Conservation (phyloP, 2,888 invertebrate genomes). For the Cloeon dipterum region DNA sequence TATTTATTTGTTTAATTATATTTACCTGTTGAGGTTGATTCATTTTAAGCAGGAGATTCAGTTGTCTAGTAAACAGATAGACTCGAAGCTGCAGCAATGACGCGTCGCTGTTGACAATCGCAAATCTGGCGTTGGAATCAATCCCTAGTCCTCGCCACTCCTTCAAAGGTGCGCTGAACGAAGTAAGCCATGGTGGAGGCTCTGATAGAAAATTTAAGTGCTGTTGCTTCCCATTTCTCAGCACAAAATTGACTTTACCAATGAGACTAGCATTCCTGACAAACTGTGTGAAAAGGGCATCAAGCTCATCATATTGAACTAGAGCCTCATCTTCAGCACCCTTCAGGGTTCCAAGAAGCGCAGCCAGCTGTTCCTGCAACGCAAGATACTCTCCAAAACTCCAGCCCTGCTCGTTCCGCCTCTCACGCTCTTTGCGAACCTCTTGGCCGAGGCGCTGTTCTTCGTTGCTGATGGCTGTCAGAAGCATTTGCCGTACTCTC, state of each 20-base stretch:
- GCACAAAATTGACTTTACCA: slow-evolving; percentile 16
- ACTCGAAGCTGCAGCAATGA: slow-evolving; percentile 77
- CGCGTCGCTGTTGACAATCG: slow-evolving; percentile 26
- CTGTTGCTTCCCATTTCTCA: background rate
- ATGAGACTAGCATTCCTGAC: slow-evolving; percentile 80
- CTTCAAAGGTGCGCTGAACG: slow-evolving; percentile 56
- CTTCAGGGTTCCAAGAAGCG: slow-evolving; percentile 27
- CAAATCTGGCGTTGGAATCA: slow-evolving; percentile 31
- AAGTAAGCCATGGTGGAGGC: slow-evolving; percentile 61
- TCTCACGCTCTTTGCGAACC: slow-evolving; percentile 72
- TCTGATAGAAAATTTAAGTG: slow-evolving; percentile 22
- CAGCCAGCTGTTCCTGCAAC: slow-evolving; percentile 36
- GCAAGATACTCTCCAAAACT: slow-evolving; percentile 87
- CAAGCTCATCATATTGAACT: slow-evolving; percentile 91
- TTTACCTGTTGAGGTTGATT: slow-evolving; percentile 66
- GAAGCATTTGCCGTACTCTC: slow-evolving; percentile 57
- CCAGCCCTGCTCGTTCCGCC: slow-evolving; percentile 76
- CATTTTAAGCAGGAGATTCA: slow-evolving; percentile 52
- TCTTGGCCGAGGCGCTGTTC: slow-evolving; percentile 72
- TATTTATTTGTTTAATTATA: too few relatives aligned
- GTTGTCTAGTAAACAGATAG: slow-evolving; percentile 82
- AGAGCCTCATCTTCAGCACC: slow-evolving; percentile 83
- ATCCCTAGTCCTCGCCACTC: slow-evolving; percentile 65
- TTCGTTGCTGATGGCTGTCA: slow-evolving; percentile 69
- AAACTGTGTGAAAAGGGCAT: slow-evolving; percentile 91